A percentile compares a stretch with the other conserved stretches of the same genome.
These are phyloP conservation scores for Dendrocopos noguchii DNA, from an alignment of 2,113 vertebrate genomes.

Conservation along the genomic window DNA sequence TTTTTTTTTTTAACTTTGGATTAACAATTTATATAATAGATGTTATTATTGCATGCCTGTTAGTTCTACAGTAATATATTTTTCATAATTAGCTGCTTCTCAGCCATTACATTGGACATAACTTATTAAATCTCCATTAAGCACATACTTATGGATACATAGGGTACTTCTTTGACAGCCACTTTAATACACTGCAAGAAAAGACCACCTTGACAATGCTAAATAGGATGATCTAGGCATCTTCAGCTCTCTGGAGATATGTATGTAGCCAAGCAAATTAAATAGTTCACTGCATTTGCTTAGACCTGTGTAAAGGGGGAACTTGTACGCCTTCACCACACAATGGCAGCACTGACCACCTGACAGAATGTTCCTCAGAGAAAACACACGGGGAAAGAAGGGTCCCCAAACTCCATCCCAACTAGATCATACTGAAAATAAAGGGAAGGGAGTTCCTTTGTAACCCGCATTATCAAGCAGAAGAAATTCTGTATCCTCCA, in stretches of 20 bases:
- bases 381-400: background rate
- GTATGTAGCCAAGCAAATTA: background rate
- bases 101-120: conserved; percentile 63
- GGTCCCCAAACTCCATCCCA: background rate
- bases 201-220: background rate
- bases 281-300: background rate
- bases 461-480: background rate
- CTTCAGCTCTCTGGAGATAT: background rate
- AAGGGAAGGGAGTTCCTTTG: background rate
- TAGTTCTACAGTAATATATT: conserved; percentile 63
- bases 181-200: background rate
- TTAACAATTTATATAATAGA: conserved; percentile 71
- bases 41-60: conserved; percentile 70
- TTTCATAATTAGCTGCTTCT: conserved; percentile 71
- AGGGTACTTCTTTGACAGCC: background rate
- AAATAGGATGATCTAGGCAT: background rate
- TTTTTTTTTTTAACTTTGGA: conserved; percentile 65
- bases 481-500: background rate
- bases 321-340: background rate
- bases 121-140: conserved; percentile 38
- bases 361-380: background rate
- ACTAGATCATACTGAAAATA: background rate
- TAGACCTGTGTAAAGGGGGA: background rate
- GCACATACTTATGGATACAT: background rate
- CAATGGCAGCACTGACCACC: background rate